phyloP scores from a whole-genome alignment of 1,140 invertebrate genomes.

The Calycopis cecrops region DNA sequence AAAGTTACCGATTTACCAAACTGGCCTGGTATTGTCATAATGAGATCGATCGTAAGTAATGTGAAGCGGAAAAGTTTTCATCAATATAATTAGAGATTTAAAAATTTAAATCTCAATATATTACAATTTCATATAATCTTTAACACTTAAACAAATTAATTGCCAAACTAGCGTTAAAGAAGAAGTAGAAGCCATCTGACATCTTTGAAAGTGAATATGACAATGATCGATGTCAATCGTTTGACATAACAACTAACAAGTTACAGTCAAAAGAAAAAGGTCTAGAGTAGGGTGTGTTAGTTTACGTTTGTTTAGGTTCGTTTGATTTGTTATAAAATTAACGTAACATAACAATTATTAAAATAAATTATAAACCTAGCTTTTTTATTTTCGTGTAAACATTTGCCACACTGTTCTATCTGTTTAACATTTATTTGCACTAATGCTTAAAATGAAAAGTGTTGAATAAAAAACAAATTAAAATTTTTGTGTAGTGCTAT shows the following conservation, averaged over 20 bases:
- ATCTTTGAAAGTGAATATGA: neutral
- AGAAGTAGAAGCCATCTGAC: neutral
- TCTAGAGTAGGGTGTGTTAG: slow-evolving; percentile 66
- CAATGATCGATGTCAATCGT: slow-evolving; percentile 5
- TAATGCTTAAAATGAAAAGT: neutral
- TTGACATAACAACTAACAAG: slow-evolving; percentile 37
- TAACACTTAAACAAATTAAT: slow-evolving; percentile 6
- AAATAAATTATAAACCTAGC: slow-evolving; percentile 14
- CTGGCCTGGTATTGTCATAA: no score
- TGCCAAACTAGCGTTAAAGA: neutral
- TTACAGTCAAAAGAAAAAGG: slow-evolving; percentile 65
- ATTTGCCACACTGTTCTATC: neutral
- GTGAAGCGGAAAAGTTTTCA: no score
- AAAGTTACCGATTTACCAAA: no score
- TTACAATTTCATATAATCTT: no score
- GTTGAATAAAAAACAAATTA: neutral
- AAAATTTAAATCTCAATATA: no score
- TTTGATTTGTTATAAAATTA: slow-evolving; percentile 32
- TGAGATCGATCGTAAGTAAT: no score
- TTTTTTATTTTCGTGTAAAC: neutral
- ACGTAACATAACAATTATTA: slow-evolving; percentile 19
- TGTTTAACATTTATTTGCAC: neutral
- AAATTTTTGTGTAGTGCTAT: slow-evolving; percentile 6
- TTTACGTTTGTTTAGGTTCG: slow-evolving; percentile 45
- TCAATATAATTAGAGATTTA: no score